Base-by-base conservation (phyloP, 1,140 invertebrate genomes). In the Caenorhabditis tropicalis region DNA sequence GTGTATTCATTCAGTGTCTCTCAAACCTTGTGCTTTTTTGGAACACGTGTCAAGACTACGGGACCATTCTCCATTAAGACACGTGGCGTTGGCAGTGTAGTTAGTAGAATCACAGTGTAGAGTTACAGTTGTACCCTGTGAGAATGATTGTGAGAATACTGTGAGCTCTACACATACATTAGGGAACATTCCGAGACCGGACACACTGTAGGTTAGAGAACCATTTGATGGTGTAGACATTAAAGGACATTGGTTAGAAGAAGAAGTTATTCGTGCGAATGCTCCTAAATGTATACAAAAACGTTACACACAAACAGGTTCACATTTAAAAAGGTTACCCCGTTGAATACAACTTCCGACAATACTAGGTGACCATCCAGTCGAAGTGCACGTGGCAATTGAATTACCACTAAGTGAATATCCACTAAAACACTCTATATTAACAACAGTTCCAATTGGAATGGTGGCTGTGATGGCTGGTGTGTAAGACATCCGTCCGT, bases 401-500 rank as follows among this genome's bases (percentile, higher is more conserved):
- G 65, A 74, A 10, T 21, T 74, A 12, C 65, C 65, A 10, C 36
- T 36, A 1, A 74, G n/a, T 12, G 65, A 33, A 31, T 74, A 74
- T 43, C 65, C 65, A 74, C 29, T 24, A 74, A 43, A 43, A 74
- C 65, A 74, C 6, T 36, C 36, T 12, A 74, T 43, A 74, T 74
- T 74, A 24, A 74, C 65, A 10, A 74, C 29, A 24, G 65, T 74
- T 12, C 65, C 65, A 12, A 74, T 9, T 0, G 65, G 65, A 43
- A 74, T 74, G 9, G 65, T 74, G 36, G 65, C 65, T 27, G 65
- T 74, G 12, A 74, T 74, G 43, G 36, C 21, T 21, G 65, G 65
- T 43, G 65, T 43, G n/a, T 74, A 74, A 43, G 65, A 74, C 65
- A 74, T 74, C 36, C 65, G 65, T 36, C 65, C 65, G 36, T 74